Conservation (phyloP, 1,140 invertebrate species). For the Aphelenchoides avenae region DNA sequence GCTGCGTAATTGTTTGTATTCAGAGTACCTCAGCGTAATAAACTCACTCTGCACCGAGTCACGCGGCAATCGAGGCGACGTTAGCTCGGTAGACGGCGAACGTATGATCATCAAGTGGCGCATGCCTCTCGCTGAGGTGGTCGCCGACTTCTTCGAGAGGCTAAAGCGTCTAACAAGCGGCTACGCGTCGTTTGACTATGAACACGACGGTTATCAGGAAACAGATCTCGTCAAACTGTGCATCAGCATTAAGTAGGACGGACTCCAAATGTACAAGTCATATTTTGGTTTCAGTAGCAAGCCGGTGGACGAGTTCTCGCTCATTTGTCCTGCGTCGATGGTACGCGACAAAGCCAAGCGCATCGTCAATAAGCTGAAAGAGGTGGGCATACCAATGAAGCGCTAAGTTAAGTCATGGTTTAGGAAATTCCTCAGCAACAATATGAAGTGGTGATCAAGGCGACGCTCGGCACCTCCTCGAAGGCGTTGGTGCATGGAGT, state of each 20-base stretch:
- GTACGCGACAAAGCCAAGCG: slow-evolving; percentile 69
- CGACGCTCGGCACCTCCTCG: slow-evolving; percentile 66
- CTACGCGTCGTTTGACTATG: slow-evolving; percentile 95
- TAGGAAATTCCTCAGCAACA: slow-evolving; percentile 79
- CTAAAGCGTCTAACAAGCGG: slow-evolving; percentile 72
- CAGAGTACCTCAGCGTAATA: slow-evolving; percentile 61
- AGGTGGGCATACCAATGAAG: slow-evolving; percentile 58
- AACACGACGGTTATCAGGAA: slow-evolving; percentile 76
- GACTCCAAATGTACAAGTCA: neutral
- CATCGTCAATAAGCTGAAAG: slow-evolving; percentile 74
- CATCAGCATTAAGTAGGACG: slow-evolving; percentile 2
- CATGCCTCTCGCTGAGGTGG: slow-evolving; percentile 84
- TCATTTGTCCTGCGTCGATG: slow-evolving; percentile 73
- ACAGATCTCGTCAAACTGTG: slow-evolving; percentile 72
- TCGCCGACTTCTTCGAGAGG: slow-evolving; percentile 87
- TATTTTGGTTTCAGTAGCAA: slow-evolving; percentile 62
- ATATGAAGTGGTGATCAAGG: slow-evolving; percentile 80
- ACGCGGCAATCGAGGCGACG: slow-evolving; percentile 72
- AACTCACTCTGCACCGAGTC: slow-evolving; percentile 66
- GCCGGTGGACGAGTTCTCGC: slow-evolving; percentile 78
- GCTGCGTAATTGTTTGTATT: neutral
- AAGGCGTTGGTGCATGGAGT: slow-evolving; percentile 81
- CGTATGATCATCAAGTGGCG: slow-evolving; percentile 76
- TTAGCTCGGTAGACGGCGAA: slow-evolving; percentile 74
- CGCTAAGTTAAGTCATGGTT: slow-evolving; percentile 8